phyloP scores from a whole-genome alignment of 2,113 vertebrate species.

The Prietella phreatophila region DNA sequence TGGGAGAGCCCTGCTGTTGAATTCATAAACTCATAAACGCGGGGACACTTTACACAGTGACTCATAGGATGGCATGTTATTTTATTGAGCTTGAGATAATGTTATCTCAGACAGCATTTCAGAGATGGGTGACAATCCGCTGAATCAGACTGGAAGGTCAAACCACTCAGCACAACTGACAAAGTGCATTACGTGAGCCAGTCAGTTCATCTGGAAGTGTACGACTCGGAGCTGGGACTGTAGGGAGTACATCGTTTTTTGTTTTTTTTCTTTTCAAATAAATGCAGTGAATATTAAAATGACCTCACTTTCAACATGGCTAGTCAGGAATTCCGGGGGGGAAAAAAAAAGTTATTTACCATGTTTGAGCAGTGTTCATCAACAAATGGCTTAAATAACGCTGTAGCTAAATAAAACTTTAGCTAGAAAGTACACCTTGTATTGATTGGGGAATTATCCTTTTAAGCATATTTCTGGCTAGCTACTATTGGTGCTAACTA shows the following conservation, averaged over 20 bases:
- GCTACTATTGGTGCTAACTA: background rate
- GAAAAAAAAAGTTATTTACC: background rate
- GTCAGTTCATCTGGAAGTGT: too few species aligned
- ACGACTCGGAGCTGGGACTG: background rate
- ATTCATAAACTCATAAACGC: constrained; percentile 24
- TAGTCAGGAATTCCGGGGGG: background rate
- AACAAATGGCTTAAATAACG: background rate
- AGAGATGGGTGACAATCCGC: background rate
- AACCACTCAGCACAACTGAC: background rate
- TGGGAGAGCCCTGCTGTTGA: constrained; percentile 13
- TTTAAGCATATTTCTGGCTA: background rate
- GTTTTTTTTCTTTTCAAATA: background rate
- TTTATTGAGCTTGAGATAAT: constrained; percentile 27
- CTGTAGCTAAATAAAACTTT: background rate
- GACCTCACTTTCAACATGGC: background rate
- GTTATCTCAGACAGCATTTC: constrained; percentile 18
- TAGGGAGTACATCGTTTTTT: too few species aligned
- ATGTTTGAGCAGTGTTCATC: background rate
- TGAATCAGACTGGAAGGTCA: background rate
- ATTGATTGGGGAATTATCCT: too few species aligned
- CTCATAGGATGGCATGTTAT: background rate
- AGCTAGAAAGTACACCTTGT: too few species aligned
- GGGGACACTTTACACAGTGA: background rate
- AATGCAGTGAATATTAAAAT: background rate
- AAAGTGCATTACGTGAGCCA: background rate